Evolutionary conservation across 2,113 vertebrate genomes (phyloP).

Genomic region (Felis chaus): DNA sequence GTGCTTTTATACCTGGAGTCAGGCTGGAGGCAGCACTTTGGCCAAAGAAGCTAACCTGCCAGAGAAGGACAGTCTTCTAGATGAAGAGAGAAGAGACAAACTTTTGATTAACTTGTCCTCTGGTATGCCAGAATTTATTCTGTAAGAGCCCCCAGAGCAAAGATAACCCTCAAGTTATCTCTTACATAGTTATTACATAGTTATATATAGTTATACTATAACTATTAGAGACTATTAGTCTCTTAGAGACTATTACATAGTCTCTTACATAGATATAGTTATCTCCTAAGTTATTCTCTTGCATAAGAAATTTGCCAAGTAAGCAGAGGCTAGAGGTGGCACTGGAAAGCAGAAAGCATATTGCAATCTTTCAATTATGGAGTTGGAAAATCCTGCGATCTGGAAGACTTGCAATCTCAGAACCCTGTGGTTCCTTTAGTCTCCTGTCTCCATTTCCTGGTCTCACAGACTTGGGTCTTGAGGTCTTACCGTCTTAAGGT

Average conservation of each 20-base stretch:
- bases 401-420: not conserved
- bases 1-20: not conserved
- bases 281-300: not conserved
- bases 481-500: not conserved
- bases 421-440: not conserved
- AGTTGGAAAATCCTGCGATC: not conserved
- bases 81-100: not conserved
- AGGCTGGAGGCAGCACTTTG: not conserved
- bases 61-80: not conserved
- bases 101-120: not conserved
- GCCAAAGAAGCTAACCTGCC: not conserved
- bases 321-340: not conserved
- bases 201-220: too few species aligned
- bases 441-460: not conserved
- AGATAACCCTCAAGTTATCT: not conserved
- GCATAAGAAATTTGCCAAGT: not conserved
- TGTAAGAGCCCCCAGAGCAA: not conserved
- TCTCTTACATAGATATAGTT: too few species aligned
- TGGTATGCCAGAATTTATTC: not conserved
- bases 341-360: not conserved
- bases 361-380: not conserved
- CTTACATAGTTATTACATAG: too few species aligned
- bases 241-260: too few species aligned
- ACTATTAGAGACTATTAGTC: too few species aligned
- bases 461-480: not conserved